Evolutionary conservation across 2,888 invertebrate species (phyloP), one percentile per base, ranked within the genome.

Genomic region (Hermaeophaga mercurialis): DNA sequence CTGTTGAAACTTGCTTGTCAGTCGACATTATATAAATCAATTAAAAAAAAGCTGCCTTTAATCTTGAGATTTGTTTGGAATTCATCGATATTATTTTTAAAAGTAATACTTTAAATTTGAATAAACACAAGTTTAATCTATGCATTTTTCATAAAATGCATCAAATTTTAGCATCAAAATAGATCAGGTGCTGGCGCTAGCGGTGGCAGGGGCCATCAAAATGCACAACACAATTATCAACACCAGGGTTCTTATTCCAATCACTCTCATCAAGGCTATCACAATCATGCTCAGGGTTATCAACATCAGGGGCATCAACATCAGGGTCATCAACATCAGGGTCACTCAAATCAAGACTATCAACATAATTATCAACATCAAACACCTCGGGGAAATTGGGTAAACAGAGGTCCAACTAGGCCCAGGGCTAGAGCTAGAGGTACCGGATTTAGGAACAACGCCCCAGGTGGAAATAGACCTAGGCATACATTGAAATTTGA

Each of bases 401-500:
- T 54, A 26, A 69, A 71, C 22, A 65, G 68, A n/a, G 61, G 61
- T 2, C 54, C 64, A 11, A 63, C 65, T 3, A 58, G 71, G 9
- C 68, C 69, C 22, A 55, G 67, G 39, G 57, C 64, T 14, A 63
- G 69, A 43, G 64, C 66, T 12, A 74, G 75, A 53, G 73, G 75
- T 65, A 57, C 67, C 8, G 67, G 66, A 7, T 67, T 61, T 60
- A 45, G 56, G 28, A 59, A 64, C 36, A 63, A 66, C 9, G 65
- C 65, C 1, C 66, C 63, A 3, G 62, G 64, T 39, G 62, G 70
- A 45, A 46, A 36, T 19, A 64, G 66, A 19, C 61, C 65, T 14
- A 87, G 87, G 76, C 88, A 86, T 70, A 87, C 87, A 9, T 84
- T 96, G 64, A 95, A 95, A 78, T 97, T 96, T 78, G 96, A 96